Evolutionary conservation across 2,888 invertebrate species (phyloP).

Genomic region (Apotomis turbidana): DNA sequence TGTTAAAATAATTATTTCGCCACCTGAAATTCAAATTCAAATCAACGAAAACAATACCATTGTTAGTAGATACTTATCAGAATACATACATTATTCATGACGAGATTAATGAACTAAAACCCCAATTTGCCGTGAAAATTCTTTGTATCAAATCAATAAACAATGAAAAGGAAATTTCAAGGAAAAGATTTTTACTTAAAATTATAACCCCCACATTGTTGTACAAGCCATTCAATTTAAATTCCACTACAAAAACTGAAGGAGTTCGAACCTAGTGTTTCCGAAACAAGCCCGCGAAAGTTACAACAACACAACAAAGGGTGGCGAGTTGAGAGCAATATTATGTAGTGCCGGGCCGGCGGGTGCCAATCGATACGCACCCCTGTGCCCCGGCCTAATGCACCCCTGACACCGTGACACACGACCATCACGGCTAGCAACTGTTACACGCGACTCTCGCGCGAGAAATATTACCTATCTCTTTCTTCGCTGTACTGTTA

Average conservation of each 20-base stretch:
- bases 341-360: slow-evolving; percentile 61
- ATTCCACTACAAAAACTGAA: slow-evolving; percentile 33
- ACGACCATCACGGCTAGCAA: slow-evolving; percentile 40
- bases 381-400: slow-evolving; percentile 72
- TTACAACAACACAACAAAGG: slow-evolving; percentile 71
- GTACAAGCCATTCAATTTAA: slow-evolving; percentile 25
- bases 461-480: too few species aligned
- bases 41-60: too few species aligned
- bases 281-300: slow-evolving; percentile 65
- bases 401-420: slow-evolving; percentile 62
- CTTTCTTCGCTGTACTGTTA: too few species aligned
- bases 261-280: slow-evolving; percentile 52
- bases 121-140: too few species aligned
- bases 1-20: too few species aligned
- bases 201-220: background rate
- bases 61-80: too few species aligned
- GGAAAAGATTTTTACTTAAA: background rate
- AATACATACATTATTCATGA: too few species aligned
- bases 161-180: too few species aligned
- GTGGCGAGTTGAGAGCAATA: slow-evolving; percentile 63
- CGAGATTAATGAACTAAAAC: too few species aligned
- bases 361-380: slow-evolving; percentile 77
- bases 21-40: too few species aligned
- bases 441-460: too few species aligned
- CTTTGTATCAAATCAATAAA: too few species aligned